Evolutionary conservation across 2,113 vertebrate genomes (phyloP), one percentile per base, ranked within the genome.

Genomic region (Fregetta grallaria): DNA sequence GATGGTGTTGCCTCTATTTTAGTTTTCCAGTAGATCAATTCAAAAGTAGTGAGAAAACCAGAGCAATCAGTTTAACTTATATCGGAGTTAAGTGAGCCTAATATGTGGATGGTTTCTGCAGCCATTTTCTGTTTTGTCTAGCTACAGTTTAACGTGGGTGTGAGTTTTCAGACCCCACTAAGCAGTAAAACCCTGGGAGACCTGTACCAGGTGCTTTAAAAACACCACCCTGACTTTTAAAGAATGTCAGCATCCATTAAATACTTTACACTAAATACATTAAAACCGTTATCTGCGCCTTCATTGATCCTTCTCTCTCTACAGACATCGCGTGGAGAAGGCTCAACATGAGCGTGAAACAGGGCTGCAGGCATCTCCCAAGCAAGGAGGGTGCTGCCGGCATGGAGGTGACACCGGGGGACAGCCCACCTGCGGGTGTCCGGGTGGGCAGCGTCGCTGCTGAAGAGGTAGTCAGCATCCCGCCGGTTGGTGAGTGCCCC

Each of bases 381-480:
- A 4, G 52, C 22, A 23, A 8, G 42, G 36, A 8, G 2, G 20
- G n/a, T 17, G 20, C 52, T 15, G 15, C 30, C 4, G 3, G 15
- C 30, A 6, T 1, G 20, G 14, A 22, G 49, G 62, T 61, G 40
- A 25, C 32, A 14, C 3, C 73, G 74, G 53, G 22, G 34, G 15
- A 3, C 8, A 50, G 45, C 70, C 71, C 97, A 98, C 98, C 98
- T 98, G 95, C 88, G 74, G 29, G 98, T 98, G 94, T 98, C 98
- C 0, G 97, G 98, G 86, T 98, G 98, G 6, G 97, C 49, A 0
- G 98, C 98, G 0, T 98, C 95, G 0, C 97, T 97, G 95, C 98
- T 98, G 96, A 98, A 98, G 68, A 98, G 79, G 76, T 95, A 98
- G 8, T 98, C 96, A 0, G 98, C 98, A 0, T 89, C 94, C 36